Percentiles rank a stretch among this genome's conserved stretches.
These are phyloP conservation scores for Dicerorhinus sumatrensis DNA, from an alignment of 2,113 vertebrate genomes.

Conservation along the genomic window DNA sequence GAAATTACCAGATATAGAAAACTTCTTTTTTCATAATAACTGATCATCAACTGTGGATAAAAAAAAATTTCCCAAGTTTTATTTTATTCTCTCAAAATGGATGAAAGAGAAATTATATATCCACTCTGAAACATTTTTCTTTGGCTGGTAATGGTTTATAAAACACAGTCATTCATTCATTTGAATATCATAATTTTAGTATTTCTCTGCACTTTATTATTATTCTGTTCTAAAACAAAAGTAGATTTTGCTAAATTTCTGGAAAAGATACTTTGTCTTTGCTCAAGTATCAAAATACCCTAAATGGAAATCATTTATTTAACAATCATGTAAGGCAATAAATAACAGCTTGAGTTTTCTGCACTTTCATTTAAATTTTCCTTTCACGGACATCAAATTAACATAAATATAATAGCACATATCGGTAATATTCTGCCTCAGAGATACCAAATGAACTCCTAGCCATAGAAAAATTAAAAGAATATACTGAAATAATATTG, in stretches of 20 bases:
- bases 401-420: neutral
- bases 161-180: neutral
- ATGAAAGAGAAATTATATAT: neutral
- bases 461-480: neutral
- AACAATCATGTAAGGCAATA: neutral
- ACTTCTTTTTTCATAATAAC: neutral
- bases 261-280: neutral
- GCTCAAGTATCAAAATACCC: neutral
- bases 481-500: neutral
- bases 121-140: neutral
- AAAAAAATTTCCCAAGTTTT: neutral
- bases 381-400: neutral
- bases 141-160: neutral
- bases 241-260: neutral
- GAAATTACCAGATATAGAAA: neutral
- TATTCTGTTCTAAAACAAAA: neutral
- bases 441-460: neutral
- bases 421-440: neutral
- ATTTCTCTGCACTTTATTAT: neutral
- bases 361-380: neutral
- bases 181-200: neutral
- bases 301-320: neutral
- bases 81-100: neutral
- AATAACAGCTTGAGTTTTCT: neutral
- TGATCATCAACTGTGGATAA: neutral